These are phyloP conservation scores for Agonopterix alstromeriana DNA, from an alignment of 2,888 invertebrate species.

Conservation along the genomic window DNA sequence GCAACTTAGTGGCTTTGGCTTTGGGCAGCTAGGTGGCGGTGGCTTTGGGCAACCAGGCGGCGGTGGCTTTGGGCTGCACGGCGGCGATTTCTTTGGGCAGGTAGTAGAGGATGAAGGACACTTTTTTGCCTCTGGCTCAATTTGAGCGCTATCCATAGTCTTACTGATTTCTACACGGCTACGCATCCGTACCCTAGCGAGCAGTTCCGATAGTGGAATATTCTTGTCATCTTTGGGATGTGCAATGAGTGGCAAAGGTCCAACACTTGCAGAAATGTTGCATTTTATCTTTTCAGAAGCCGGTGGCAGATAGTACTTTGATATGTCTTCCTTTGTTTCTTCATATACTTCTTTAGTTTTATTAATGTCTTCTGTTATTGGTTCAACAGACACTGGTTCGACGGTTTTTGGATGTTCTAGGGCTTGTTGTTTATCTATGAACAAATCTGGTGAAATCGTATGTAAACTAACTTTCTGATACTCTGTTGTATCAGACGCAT, in stretches of 20 bases:
- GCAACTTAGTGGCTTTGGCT: too few species aligned
- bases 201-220: not conserved
- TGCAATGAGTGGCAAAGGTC: not conserved
- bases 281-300: not conserved
- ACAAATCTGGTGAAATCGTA: too few species aligned
- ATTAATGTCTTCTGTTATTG: too few species aligned
- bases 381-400: too few species aligned
- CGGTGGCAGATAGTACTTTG: not conserved
- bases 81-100: too few species aligned
- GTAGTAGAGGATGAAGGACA: too few species aligned
- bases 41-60: too few species aligned
- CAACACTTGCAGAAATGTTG: not conserved
- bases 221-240: not conserved
- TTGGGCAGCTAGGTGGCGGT: not conserved
- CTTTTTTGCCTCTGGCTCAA: not conserved
- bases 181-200: not conserved
- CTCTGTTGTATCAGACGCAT: too few species aligned
- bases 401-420: too few species aligned
- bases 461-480: too few species aligned
- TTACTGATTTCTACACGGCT: not conserved
- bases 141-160: not conserved
- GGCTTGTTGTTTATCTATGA: too few species aligned
- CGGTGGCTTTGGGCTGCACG: not conserved
- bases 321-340: not conserved
- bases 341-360: too few species aligned